These are phyloP conservation scores for Cheirogaleus medius DNA, from an alignment of 2,113 vertebrate species.

Conservation along the genomic window DNA sequence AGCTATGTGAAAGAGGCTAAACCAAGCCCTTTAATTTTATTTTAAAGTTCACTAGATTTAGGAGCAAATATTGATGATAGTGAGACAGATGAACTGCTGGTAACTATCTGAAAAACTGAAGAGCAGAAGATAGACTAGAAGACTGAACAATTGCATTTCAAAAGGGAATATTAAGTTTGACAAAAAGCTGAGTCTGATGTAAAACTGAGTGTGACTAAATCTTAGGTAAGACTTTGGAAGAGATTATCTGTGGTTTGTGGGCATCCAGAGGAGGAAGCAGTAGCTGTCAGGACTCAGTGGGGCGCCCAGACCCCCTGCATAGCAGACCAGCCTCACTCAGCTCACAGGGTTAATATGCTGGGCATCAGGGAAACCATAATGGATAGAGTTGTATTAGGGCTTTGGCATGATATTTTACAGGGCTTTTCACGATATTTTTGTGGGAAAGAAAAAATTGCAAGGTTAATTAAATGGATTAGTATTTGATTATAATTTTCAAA, in stretches of 20 bases:
- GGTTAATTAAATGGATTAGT: constrained; percentile 8
- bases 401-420: neutral
- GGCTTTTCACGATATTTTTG: neutral
- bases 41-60: constrained; percentile 13
- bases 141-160: neutral
- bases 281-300: neutral
- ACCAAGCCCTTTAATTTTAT: neutral
- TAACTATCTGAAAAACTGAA: constrained; percentile 20
- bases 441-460: neutral
- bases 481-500: neutral
- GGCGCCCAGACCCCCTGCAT: fast-evolving
- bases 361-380: neutral
- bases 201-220: neutral
- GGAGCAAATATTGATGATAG: neutral
- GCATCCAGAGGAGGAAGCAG: neutral
- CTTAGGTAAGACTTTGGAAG: neutral
- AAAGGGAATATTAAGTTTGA: neutral
- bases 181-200: neutral
- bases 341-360: neutral
- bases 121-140: neutral
- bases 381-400: neutral
- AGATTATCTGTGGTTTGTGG: neutral
- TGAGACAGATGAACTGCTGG: neutral
- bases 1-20: neutral
- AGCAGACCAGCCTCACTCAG: neutral